Evolutionary conservation across 2,888 invertebrate genomes (phyloP).

Genomic region (Tachystola acroxantha): DNA sequence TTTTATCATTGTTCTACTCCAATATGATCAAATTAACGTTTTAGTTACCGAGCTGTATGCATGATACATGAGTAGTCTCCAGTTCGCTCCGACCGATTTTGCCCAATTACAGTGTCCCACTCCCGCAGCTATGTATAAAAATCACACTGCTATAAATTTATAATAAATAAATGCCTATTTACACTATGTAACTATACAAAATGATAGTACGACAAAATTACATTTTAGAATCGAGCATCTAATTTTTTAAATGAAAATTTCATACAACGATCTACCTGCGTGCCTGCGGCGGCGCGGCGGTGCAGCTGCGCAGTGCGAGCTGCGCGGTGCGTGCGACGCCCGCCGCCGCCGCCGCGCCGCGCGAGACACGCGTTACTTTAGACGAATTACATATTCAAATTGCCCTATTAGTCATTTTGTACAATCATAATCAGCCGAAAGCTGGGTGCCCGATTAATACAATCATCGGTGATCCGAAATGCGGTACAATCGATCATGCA

Average conservation of each 20-base stretch:
- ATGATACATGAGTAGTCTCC: constrained; percentile 55
- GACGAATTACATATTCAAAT: constrained; percentile 59
- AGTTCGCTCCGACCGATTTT: constrained; percentile 60
- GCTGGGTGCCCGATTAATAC: constrained; percentile 67
- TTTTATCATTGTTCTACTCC: constrained; percentile 75
- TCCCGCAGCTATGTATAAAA: constrained; percentile 74
- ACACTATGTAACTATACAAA: constrained; percentile 78
- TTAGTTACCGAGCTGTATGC: constrained; percentile 59
- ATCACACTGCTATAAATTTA: constrained; percentile 76
- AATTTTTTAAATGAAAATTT: constrained; percentile 62
- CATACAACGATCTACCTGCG: constrained; percentile 62
- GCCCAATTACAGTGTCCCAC: constrained; percentile 59
- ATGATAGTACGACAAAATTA: constrained; percentile 74
- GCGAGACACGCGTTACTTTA: constrained; percentile 40
- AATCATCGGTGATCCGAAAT: constrained; percentile 61
- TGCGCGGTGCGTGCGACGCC: constrained; percentile 3
- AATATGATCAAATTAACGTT: constrained; percentile 65
- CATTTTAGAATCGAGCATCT: constrained; percentile 71
- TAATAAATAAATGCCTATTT: constrained; percentile 79
- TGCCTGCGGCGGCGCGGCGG: constrained; percentile 27
- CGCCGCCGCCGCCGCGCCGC: constrained; percentile 22
- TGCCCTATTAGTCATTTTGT: constrained; percentile 60
- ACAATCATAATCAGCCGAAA: constrained; percentile 70
- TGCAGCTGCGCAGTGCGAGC: constrained; percentile 10
- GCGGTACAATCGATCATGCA: constrained; percentile 66